phyloP scores from a whole-genome alignment of 2,888 invertebrate genomes.

The Sinelater perroti region DNA sequence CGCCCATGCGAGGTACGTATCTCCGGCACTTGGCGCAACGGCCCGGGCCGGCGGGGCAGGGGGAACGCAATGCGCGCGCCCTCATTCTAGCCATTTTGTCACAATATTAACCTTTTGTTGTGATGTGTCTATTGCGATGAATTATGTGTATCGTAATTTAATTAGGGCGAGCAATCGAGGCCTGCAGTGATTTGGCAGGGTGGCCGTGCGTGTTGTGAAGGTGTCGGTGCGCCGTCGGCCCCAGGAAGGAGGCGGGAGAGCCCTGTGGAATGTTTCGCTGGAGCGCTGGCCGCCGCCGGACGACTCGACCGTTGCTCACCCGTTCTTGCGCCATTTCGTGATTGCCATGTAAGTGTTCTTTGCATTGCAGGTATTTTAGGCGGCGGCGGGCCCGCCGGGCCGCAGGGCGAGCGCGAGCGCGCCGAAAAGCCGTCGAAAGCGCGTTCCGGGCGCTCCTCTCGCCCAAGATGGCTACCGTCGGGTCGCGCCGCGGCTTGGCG shows the following conservation, averaged over 20 bases:
- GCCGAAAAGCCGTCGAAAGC: conserved; percentile 62
- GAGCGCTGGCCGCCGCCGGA: conserved; percentile 53
- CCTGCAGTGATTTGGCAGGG: conserved; percentile 17
- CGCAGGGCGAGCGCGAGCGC: conserved; percentile 57
- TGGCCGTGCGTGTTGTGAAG: conserved; percentile 1
- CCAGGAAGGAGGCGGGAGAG: conserved; percentile 29
- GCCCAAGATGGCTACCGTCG: conserved; percentile 63
- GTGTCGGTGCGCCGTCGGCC: neutral
- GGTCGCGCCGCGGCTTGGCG: conserved; percentile 45
- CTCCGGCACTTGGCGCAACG: conserved; percentile 14
- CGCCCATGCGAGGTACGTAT: conserved; percentile 14
- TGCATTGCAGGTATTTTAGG: conserved; percentile 45
- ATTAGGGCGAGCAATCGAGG: conserved; percentile 45
- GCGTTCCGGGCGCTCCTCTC: conserved; percentile 41
- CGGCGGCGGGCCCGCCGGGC: conserved; percentile 38
- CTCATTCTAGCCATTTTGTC: conserved; percentile 60
- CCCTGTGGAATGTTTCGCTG: conserved; percentile 45
- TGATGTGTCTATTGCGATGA: conserved; percentile 59
- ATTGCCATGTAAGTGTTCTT: conserved; percentile 48
- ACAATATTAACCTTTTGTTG: conserved; percentile 63
- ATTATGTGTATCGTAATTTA: conserved; percentile 55
- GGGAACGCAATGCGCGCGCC: conserved; percentile 53
- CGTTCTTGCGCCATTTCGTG: conserved; percentile 47
- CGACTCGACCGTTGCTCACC: conserved; percentile 46
- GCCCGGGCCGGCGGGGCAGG: conserved; percentile 22